Evolutionary conservation across 30 jellyfish, hydroid and myxozoan species (phyloP), one percentile per base, ranked within the genome.

Genomic region (Nemopilema nomurai): DNA sequence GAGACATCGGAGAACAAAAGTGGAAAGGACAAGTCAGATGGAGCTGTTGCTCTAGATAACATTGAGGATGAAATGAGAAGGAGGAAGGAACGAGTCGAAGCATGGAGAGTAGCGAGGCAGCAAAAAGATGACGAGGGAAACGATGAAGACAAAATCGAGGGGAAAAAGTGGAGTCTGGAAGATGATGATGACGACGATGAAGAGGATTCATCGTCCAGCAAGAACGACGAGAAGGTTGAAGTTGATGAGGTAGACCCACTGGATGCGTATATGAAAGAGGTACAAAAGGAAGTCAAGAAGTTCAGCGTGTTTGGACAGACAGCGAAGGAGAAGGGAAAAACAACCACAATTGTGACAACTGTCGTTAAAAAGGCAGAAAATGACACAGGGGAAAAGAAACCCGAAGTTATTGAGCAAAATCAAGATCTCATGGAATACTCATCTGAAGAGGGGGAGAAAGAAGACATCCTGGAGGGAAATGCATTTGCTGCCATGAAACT

Each of bases 391-490:
- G 77, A 57, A 24, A 33, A 50, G 18, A 90, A 90, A 67, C 99
- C 99, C 18, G 99, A 95, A 85, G 94, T 95, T 1, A 95, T 95
- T 73, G 99, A 95, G 71, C 99, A 95, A 33, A 95, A 95, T 67
- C 99, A 95, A 80, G 99, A 95, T 76, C 76, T 87, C 52, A 76
- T 91, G 96, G 99, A 96, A 77, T 96, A 88, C 68, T 96, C 99
- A 7, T 96, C 99, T 4, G 99, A 89, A 50, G 98, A 96, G 50
- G 97, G 88, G 52, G 91, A 70, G 52, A 77, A 82, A 51, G 90
- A 70, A 30, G 96, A 90, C 49, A 87, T 88, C 57, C 70, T 76
- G 17, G 97, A 88, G 28, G 92, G 98, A 16, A 90, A 72, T 68
- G 93, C 90, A 50, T 57, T 85, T 79, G 96, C 94, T 7, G 97